phyloP scores from a whole-genome alignment of 2,113 vertebrate species.

The Meriones unguiculatus region DNA sequence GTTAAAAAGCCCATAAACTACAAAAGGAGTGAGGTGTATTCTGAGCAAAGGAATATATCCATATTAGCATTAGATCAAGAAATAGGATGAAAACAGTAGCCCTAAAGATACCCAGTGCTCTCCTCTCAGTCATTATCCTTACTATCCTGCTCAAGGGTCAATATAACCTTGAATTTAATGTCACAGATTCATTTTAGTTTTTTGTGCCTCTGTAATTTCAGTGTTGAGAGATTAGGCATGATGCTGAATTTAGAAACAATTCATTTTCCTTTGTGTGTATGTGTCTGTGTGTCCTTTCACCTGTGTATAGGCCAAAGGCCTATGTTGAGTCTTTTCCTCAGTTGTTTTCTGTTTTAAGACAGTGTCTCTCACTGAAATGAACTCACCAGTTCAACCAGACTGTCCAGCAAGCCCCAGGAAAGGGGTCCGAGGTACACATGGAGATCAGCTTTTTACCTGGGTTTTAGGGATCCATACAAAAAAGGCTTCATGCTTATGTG shows the following conservation, averaged over 20 bases:
- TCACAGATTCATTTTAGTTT: not conserved
- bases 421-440: not conserved
- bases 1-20: not conserved
- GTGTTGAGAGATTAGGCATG: slow-evolving; percentile 6
- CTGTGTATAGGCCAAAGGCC: not conserved
- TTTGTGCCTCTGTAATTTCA: slow-evolving; percentile 9
- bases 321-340: not conserved
- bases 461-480: not conserved
- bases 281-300: not conserved
- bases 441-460: not conserved
- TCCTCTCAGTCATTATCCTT: not conserved
- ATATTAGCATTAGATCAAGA: not conserved
- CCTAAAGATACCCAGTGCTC: not conserved
- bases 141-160: slow-evolving; percentile 20
- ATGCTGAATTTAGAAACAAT: not conserved
- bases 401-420: not conserved
- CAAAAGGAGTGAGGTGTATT: not conserved
- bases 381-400: not conserved
- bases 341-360: not conserved
- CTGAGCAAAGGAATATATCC: not conserved
- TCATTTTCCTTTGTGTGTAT: not conserved
- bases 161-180: slow-evolving; percentile 26
- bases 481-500: too few species aligned
- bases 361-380: not conserved
- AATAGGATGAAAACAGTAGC: not conserved